Percentiles rank a stretch among this genome's conserved stretches.
These are phyloP conservation scores for Dysdera silvatica DNA, from an alignment of 1,140 invertebrate species.

Conservation along the genomic window DNA sequence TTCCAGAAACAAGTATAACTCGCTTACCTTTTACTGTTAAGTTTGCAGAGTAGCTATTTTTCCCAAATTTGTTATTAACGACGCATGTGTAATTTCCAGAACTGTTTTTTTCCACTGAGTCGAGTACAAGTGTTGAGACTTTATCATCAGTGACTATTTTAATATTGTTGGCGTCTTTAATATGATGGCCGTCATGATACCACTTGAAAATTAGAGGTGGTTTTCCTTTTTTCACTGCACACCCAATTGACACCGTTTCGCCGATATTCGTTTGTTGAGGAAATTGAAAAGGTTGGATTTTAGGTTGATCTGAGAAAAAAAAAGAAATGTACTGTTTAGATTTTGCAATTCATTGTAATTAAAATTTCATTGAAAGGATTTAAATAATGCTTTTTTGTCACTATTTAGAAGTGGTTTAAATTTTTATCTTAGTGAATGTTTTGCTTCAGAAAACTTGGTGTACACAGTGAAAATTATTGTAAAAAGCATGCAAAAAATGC, in stretches of 20 bases:
- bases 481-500: too few species aligned
- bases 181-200: neutral
- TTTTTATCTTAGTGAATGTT: too few species aligned
- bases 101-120: neutral
- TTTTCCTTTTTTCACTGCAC: neutral
- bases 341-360: too few species aligned
- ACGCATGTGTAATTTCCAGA: conserved; percentile 35
- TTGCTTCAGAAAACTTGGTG: too few species aligned
- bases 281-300: conserved; percentile 7
- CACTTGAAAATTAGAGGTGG: neutral
- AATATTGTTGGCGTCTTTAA: neutral
- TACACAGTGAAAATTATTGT: too few species aligned
- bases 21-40: conserved; percentile 15
- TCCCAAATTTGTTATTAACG: conserved; percentile 16
- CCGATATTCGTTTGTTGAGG: neutral
- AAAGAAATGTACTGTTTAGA: too few species aligned
- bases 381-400: too few species aligned
- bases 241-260: neutral
- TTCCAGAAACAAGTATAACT: too few species aligned
- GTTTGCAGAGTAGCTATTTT: conserved; percentile 5
- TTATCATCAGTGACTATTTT: neutral
- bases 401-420: too few species aligned
- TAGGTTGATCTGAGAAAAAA: neutral
- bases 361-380: too few species aligned
- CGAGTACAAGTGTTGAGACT: neutral